phyloP scores from a whole-genome alignment of 1,140 invertebrate genomes.

The Drosophila nigrodunni region DNA sequence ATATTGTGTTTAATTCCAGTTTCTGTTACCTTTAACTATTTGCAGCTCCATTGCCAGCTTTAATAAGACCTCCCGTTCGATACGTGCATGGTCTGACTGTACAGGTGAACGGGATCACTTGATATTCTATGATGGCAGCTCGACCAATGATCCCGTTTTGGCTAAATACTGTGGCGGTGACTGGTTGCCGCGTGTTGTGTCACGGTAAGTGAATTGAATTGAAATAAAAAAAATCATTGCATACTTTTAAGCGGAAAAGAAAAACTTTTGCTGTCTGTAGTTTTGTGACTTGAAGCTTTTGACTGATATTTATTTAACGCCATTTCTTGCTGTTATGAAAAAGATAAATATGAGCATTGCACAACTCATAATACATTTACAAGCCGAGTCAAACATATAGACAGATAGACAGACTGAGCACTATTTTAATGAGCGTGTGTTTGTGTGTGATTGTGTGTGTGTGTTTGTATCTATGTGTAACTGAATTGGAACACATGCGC shows the following conservation, averaged over 20 bases:
- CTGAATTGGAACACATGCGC: neutral
- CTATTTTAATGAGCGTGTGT: constrained; percentile 75
- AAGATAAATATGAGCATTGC: constrained; percentile 72
- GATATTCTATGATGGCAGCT: constrained; percentile 93
- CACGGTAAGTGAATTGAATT: constrained; percentile 81
- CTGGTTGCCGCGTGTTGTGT: constrained; percentile 90
- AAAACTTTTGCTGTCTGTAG: constrained; percentile 5
- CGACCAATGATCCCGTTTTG: constrained; percentile 91
- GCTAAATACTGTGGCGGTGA: constrained; percentile 94
- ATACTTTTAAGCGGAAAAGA: constrained; percentile 10
- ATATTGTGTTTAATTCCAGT: neutral
- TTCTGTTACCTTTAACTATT: constrained; percentile 4
- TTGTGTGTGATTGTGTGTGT: constrained; percentile 30
- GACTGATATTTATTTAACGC: constrained; percentile 71
- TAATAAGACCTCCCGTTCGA: constrained; percentile 88
- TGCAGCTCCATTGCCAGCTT: constrained; percentile 84
- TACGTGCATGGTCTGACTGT: constrained; percentile 93
- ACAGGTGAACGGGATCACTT: constrained; percentile 92
- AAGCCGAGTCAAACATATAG: constrained; percentile 43
- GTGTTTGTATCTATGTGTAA: constrained; percentile 28
- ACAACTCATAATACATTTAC: constrained; percentile 79
- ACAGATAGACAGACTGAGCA: constrained; percentile 52
- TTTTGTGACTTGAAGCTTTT: constrained; percentile 17
- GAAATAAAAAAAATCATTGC: constrained; percentile 8
- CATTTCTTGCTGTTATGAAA: constrained; percentile 73